Evolutionary conservation across 2,113 vertebrate species (phyloP), one percentile per base, ranked within the genome.

Genomic region (Trachemys scripta): DNA sequence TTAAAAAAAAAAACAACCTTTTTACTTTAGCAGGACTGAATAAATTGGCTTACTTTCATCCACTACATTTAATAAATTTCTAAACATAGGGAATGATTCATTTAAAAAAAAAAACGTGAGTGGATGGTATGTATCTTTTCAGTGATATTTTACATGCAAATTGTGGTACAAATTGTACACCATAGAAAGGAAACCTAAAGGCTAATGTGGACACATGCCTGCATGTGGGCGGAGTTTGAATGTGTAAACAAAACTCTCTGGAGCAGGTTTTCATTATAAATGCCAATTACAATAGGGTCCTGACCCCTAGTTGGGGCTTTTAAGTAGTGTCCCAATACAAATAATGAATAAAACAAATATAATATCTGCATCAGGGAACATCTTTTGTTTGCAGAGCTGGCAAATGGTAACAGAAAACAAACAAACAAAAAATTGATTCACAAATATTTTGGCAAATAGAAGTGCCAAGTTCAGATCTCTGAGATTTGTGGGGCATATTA

Each of bases 351-450:
- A 95, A 94, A 88, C n/a, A 54, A 94, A 24, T 95, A 79, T 78
- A 45, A 45, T 85, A 57, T 85, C 86, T 92, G 83, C 79, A 59
- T 62, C 83, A 59, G 91, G 89, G 94, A 96, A 85, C 89, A 94
- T 94, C 83, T 95, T 97, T 94, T 95, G 78, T 97, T 95, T 96
- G 93, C 82, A 94, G 88, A 96, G 89, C 87, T 97, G 88, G 75
- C 94, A 96, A 97, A 91, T 72, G 65, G 42, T 81, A 87, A 51
- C 87, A 96, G 86, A 95, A 96, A 85, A 93, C 93, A 96, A 93
- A 92, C 85, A 97, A 96, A 93, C 85, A 76, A 45, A 96, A 65
- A 31, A 82, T 65, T 65, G 29, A 69, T 92, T 96, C 92, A 94
- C 92, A 90, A 97, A 90, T 79, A 87, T 57, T 94, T 95, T 12